These are phyloP conservation scores for Homarus americanus DNA, from an alignment of 1,140 invertebrate species.

Conservation along the genomic window DNA sequence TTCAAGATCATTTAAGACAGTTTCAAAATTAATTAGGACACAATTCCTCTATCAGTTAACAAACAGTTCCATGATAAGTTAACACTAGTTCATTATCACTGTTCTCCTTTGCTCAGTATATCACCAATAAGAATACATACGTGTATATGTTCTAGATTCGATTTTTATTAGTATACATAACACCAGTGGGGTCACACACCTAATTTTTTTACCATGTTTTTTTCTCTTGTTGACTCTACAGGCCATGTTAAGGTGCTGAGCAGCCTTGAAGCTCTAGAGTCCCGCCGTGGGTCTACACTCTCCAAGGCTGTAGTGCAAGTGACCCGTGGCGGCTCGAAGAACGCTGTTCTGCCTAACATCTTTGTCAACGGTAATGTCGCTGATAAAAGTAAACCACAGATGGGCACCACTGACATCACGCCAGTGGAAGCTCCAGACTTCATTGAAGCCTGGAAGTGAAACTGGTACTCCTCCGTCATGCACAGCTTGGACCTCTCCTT, in stretches of 20 bases:
- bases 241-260: conserved; percentile 58
- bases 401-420: not conserved
- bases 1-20: too few species aligned
- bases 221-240: not conserved
- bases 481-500: not conserved
- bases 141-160: too few species aligned
- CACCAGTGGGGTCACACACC: not conserved
- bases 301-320: conserved; percentile 55
- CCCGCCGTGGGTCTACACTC: conserved; percentile 39
- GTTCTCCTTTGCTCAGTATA: too few species aligned
- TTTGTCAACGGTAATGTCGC: conserved; percentile 9
- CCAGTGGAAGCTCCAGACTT: not conserved
- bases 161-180: too few species aligned
- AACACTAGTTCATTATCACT: too few species aligned
- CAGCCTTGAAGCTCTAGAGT: conserved; percentile 8
- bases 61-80: too few species aligned
- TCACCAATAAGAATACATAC: too few species aligned
- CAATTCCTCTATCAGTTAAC: too few species aligned
- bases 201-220: not conserved
- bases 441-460: not conserved
- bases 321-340: conserved; percentile 9
- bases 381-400: not conserved
- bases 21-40: too few species aligned
- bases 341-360: not conserved
- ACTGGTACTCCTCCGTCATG: not conserved